These are phyloP conservation scores for Lasioglossum oenotherae DNA, from an alignment of 2,888 invertebrate species.

Conservation along the genomic window DNA sequence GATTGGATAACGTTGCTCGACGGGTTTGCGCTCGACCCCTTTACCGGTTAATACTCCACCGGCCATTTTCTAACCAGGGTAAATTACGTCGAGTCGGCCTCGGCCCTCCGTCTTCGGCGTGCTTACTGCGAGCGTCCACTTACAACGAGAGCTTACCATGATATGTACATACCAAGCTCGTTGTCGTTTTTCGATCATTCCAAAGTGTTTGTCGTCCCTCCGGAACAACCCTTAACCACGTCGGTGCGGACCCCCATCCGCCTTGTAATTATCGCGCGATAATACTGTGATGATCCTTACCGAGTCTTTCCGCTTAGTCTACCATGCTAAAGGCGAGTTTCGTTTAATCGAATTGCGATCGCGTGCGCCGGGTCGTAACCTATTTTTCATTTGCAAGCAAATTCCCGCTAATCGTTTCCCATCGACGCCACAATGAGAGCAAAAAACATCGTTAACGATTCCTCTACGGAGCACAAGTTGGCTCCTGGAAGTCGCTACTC, in stretches of 20 bases:
- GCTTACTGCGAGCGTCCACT: not conserved
- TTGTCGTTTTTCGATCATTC: not conserved
- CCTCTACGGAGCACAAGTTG: no score
- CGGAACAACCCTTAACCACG: no score
- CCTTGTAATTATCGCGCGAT: not conserved
- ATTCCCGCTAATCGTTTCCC: no score
- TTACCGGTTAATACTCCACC: constrained; percentile 68
- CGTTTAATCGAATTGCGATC: no score
- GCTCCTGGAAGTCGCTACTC: no score
- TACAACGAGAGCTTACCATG: not conserved
- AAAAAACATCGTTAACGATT: no score
- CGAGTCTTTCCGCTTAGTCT: no score
- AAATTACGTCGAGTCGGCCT: constrained; percentile 26
- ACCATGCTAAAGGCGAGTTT: no score
- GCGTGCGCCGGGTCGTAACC: no score
- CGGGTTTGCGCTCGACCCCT: constrained; percentile 60
- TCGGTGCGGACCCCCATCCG: not conserved
- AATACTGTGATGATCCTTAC: not conserved
- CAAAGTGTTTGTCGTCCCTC: not conserved
- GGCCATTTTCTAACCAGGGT: constrained; percentile 62
- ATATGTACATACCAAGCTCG: not conserved
- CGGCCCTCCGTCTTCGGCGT: not conserved
- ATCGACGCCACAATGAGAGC: no score
- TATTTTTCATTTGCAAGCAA: no score
- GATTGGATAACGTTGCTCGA: constrained; percentile 69